Evolutionary conservation across 1,140 invertebrate species (phyloP), one percentile per base, ranked within the genome.

Genomic region (Linepithema humile): DNA sequence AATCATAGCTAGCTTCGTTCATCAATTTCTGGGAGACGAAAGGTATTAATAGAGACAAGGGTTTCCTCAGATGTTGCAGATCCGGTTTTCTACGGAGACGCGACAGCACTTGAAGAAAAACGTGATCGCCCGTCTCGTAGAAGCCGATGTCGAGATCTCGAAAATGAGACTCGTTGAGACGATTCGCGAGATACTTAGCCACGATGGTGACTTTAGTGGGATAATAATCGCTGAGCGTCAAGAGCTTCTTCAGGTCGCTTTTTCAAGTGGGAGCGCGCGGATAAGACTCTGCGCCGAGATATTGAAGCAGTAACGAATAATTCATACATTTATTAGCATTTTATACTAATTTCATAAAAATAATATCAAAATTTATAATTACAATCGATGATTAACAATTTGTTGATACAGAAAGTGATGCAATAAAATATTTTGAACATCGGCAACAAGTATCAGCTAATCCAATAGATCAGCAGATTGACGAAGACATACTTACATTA

Each of bases 331-430:
- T 10, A 45, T 59, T 53, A 23, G 12, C 43, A 23, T 20, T 40
- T 43, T 12, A 53, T 50, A n/a, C 0, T 15, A 67, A 70, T 32
- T 70, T 40, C 6, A 53, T 75, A 35, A 82, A 23, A 45, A 35
- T 26, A 23, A 48, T 83, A 40, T 48, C 3, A 20, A 78, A 82
- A 17, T n/a, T 12, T 48, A 53, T 35, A 69, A 38, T 26, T 12
- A 20, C 0, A 73, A 59, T 82, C 29, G 45, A 29, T 7, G 26
- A n/a, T 55, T 57, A 1, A 67, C n/a, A 15, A 60, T 82, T 74
- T 82, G 12, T 29, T n/a, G 5, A n/a, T 89, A 48, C 43, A 94
- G 94, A 93, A 77, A 92, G 87, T 69, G 95, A 95, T 92, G 91
- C 89, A 10, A 40, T 83, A 70, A 69, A 45, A 12, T 95, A 94